phyloP scores from a whole-genome alignment of 1,140 invertebrate genomes.

The Meloidogyne exigua region DNA sequence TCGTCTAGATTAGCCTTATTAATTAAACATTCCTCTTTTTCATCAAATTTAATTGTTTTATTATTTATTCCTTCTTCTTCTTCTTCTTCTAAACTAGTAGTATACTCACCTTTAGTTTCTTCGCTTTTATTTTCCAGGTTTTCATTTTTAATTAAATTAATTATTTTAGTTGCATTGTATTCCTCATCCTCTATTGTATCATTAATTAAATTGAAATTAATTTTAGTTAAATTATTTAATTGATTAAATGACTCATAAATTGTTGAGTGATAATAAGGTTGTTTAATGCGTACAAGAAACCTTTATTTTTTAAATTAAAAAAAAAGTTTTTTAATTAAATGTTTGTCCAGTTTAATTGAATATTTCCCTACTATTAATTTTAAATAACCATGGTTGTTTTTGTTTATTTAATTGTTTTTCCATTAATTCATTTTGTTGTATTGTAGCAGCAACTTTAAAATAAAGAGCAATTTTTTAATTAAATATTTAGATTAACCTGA shows the following conservation, averaged over 20 bases:
- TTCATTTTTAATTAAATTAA: neutral
- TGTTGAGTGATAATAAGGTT: conserved; percentile 11
- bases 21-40: neutral
- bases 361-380: too few species aligned
- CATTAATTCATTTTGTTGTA: neutral
- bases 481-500: neutral
- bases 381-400: too few species aligned
- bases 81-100: neutral
- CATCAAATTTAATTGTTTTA: conserved; percentile 9
- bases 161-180: neutral
- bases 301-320: neutral
- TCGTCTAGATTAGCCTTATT: neutral
- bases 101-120: neutral
- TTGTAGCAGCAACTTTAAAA: neutral
- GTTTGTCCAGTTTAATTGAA: too few species aligned
- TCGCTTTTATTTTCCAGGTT: neutral
- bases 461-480: neutral
- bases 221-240: neutral
- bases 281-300: neutral
- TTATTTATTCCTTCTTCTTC: neutral
- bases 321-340: neutral
- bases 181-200: neutral
- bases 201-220: neutral
- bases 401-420: neutral
- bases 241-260: neutral